Conservation (phyloP, 2,888 invertebrate species). For the Napeogenes sylphis region DNA sequence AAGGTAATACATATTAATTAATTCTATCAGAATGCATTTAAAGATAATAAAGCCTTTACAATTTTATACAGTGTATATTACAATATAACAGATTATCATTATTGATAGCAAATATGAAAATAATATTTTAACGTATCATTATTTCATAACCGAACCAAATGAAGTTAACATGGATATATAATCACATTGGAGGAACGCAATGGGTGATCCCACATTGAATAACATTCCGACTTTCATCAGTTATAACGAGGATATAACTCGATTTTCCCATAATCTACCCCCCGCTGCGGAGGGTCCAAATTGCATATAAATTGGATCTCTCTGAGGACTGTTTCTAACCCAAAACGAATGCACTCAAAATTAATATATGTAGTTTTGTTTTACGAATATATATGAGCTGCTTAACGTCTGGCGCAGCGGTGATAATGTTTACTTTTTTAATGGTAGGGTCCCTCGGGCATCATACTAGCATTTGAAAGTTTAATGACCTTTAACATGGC, state of each 20-base stretch:
- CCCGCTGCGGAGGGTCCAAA: conserved; percentile 27
- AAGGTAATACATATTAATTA: too few species aligned
- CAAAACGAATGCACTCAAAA: conserved; percentile 27
- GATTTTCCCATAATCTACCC: conserved; percentile 34
- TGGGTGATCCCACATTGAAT: conserved; percentile 18
- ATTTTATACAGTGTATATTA: too few species aligned
- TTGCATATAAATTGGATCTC: conserved; percentile 31
- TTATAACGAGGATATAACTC: conserved; percentile 35
- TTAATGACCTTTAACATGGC: neutral
- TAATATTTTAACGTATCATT: neutral
- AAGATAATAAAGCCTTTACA: too few species aligned
- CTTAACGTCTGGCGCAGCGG: neutral
- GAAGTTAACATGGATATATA: conserved; percentile 6
- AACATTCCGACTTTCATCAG: conserved; percentile 25
- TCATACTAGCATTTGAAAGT: neutral
- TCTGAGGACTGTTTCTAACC: conserved; percentile 25
- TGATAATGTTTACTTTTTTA: neutral
- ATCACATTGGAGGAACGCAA: conserved; percentile 23
- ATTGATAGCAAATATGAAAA: neutral
- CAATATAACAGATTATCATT: too few species aligned
- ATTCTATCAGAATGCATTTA: too few species aligned
- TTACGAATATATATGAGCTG: conserved; percentile 1
- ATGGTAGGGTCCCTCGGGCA: neutral
- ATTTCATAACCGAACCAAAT: neutral
- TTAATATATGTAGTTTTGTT: conserved; percentile 9